phyloP scores from a whole-genome alignment of 2,113 vertebrate genomes.

The Rhombomys opimus region DNA sequence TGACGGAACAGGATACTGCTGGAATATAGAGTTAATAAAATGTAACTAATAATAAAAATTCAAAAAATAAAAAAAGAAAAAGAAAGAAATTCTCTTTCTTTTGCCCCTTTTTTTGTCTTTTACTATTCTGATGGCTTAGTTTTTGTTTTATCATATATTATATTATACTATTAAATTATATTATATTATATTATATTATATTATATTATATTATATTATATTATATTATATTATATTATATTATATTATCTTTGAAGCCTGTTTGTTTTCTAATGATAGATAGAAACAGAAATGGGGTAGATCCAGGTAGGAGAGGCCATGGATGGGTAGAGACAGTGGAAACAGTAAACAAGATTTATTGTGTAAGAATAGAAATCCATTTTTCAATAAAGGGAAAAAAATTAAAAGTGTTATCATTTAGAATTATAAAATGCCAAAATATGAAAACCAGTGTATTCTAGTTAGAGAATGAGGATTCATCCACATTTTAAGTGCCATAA shows the following conservation, averaged over 20 bases:
- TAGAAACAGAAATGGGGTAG: background rate
- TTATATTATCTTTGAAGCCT: background rate
- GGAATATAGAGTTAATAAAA: no score
- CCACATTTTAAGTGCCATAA: background rate
- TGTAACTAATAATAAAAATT: no score
- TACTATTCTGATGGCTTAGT: background rate
- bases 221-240: background rate
- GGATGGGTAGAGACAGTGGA: no score
- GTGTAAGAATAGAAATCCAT: background rate
- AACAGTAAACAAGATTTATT: background rate
- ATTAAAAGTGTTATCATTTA: background rate
- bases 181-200: background rate
- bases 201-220: no score
- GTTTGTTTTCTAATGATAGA: background rate
- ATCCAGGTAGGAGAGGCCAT: no score
- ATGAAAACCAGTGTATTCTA: background rate
- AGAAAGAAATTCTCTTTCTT: no score
- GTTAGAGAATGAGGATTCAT: background rate
- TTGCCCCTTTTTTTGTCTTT: background rate
- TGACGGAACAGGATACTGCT: no score
- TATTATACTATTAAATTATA: background rate
- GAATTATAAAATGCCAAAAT: background rate
- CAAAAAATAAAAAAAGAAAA: no score
- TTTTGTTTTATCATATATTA: background rate
- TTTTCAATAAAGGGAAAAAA: background rate